Evolutionary conservation across 2,797 vertebrate genomes (phyloP).

Genomic region (Danio albolineatus): DNA sequence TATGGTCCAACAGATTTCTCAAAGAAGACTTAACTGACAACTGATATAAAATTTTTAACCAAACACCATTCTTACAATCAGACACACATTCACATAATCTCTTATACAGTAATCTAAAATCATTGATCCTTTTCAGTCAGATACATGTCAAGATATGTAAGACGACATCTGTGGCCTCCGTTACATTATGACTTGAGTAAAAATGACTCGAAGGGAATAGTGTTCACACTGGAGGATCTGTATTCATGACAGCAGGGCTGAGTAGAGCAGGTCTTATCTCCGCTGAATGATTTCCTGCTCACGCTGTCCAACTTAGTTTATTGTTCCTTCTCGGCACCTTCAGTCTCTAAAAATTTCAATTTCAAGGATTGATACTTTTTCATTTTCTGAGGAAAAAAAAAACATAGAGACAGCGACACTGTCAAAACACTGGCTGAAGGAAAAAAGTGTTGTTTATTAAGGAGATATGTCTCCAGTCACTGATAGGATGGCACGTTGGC

Average conservation of each 20-base stretch:
- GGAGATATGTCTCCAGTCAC: conserved; percentile 33
- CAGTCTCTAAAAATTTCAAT: conserved; percentile 46
- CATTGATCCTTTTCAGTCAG: not conserved
- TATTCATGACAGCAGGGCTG: conserved; percentile 31
- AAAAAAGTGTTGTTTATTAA: conserved; percentile 43
- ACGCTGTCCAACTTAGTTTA: conserved; percentile 40
- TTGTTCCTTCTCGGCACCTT: conserved; percentile 43
- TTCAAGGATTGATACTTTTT: conserved; percentile 55
- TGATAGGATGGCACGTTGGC: conserved; percentile 33
- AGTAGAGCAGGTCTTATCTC: conserved; percentile 29
- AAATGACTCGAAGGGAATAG: not conserved
- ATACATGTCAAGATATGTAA: not conserved
- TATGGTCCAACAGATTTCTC: no score
- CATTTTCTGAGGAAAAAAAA: conserved; percentile 32
- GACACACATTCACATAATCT: no score
- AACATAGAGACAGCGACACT: not conserved
- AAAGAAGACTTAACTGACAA: no score
- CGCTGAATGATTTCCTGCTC: conserved; percentile 44
- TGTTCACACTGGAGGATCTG: conserved; percentile 25
- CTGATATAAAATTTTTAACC: no score
- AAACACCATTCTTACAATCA: no score
- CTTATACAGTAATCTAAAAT: not conserved
- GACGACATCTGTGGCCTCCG: not conserved
- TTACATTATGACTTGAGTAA: not conserved
- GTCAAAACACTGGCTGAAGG: conserved; percentile 40